Evolutionary conservation across 2,888 invertebrate genomes (phyloP).

Genomic region (Polia nebulosa): DNA sequence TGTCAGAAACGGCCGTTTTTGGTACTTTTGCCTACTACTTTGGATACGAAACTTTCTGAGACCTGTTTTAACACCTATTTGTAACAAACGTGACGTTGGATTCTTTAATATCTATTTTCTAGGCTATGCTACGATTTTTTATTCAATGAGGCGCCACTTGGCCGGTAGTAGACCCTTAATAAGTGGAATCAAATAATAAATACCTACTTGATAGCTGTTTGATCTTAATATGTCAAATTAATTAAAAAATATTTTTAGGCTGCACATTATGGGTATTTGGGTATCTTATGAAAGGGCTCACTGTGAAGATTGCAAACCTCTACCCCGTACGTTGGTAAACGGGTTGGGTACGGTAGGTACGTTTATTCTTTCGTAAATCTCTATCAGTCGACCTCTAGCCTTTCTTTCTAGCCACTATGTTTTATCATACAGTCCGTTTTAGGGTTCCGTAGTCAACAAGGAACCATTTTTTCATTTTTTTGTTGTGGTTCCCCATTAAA

Average conservation of each 20-base stretch:
- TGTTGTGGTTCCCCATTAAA: no score
- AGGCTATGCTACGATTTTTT: no score
- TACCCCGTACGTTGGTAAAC: not conserved
- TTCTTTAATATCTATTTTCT: no score
- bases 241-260: not conserved
- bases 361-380: not conserved
- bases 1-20: no score
- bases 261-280: not conserved
- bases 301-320: conserved; percentile 1
- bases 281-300: not conserved
- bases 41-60: no score
- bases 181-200: not conserved
- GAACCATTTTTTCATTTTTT: no score
- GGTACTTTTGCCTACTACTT: no score
- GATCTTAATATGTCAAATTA: not conserved
- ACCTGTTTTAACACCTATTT: no score
- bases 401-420: not conserved
- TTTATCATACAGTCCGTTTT: not conserved
- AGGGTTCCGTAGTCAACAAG: no score
- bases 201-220: not conserved
- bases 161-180: no score
- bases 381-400: not conserved
- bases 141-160: no score
- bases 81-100: no score
- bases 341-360: not conserved